phyloP scores from a whole-genome alignment of 2,797 vertebrate genomes.

The Hyperoplus immaculatus region DNA sequence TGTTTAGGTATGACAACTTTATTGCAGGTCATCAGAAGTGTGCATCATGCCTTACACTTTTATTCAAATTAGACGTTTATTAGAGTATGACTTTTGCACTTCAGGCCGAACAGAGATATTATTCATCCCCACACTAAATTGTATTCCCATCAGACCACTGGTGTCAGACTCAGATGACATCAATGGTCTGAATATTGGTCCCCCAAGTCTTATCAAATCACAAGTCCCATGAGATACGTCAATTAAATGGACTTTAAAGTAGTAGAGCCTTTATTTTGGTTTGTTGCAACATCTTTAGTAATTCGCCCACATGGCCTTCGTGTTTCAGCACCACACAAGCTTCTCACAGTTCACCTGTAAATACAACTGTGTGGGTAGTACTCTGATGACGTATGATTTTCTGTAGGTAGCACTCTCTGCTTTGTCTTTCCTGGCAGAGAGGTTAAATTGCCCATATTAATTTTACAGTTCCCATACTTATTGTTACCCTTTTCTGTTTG shows the following conservation, averaged over 20 bases:
- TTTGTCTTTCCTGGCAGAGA: constrained; percentile 14
- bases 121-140: neutral
- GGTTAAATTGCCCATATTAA: constrained; percentile 24
- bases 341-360: constrained; percentile 33
- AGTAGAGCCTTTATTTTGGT: constrained; percentile 3
- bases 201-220: neutral
- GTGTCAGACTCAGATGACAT: constrained; percentile 5
- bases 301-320: neutral
- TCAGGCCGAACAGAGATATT: neutral
- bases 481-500: neutral
- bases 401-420: constrained; percentile 44
- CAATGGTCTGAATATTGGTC: neutral
- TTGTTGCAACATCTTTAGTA: neutral
- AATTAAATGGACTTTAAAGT: neutral
- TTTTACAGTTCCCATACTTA: neutral
- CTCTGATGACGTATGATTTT: constrained; percentile 32
- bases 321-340: neutral
- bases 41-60: neutral
- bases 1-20: neutral
- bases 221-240: neutral
- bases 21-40: neutral
- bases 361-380: constrained; percentile 27
- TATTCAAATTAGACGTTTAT: neutral
- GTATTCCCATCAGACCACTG: neutral
- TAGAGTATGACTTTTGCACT: neutral